phyloP scores from a whole-genome alignment of 1,140 invertebrate genomes.

The Conus ventricosus region DNA sequence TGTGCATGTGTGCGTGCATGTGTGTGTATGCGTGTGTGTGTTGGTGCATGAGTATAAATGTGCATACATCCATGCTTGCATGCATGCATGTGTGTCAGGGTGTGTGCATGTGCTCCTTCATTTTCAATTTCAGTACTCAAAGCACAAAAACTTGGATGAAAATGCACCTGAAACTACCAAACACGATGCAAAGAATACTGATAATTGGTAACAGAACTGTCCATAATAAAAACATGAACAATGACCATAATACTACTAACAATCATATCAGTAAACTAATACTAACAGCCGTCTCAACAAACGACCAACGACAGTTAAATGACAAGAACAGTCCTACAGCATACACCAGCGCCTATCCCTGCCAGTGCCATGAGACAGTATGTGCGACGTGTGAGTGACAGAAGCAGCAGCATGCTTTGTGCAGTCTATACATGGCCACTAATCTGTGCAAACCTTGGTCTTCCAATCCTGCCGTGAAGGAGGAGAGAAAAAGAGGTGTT shows the following conservation, averaged over 20 bases:
- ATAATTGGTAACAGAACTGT: no score
- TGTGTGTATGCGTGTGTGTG: constrained; percentile 3
- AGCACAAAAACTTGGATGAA: neutral
- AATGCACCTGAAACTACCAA: neutral
- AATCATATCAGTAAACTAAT: no score
- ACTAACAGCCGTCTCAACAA: no score
- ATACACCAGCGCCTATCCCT: no score
- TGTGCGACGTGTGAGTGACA: no score
- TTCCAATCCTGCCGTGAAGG: constrained; percentile 14
- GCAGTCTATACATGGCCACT: neutral
- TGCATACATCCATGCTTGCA: neutral
- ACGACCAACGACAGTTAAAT: neutral
- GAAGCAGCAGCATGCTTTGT: neutral
- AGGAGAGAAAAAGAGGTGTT: neutral
- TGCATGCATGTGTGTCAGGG: neutral
- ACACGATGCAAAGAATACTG: no score
- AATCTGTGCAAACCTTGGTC: constrained; percentile 5
- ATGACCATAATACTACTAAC: no score
- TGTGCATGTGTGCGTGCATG: neutral
- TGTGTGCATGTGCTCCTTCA: neutral
- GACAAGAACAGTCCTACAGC: neutral
- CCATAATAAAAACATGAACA: no score
- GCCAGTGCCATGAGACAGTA: no score
- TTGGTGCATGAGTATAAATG: neutral
- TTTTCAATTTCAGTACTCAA: neutral